Percentiles rank a stretch among this genome's conserved stretches.
Conservation (phyloP, 1,140 invertebrate genomes). For the Drosophila azteca region DNA sequence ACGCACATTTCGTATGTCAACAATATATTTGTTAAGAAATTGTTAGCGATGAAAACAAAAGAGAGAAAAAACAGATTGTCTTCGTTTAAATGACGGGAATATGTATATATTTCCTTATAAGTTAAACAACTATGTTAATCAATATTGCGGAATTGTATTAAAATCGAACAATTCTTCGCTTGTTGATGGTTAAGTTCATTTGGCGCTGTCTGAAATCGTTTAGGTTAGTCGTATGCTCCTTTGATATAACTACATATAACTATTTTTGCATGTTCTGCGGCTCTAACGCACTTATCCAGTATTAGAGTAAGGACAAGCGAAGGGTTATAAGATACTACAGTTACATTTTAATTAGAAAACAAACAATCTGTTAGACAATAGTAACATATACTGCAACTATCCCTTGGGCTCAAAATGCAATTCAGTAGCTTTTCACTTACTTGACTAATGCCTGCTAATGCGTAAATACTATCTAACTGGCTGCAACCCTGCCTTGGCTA, state of each 20-base stretch:
- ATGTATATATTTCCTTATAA: constrained; percentile 41
- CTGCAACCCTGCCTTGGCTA: constrained; percentile 58
- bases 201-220: constrained; percentile 72
- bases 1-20: neutral
- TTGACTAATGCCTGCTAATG: constrained; percentile 47
- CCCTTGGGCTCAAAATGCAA: constrained; percentile 66
- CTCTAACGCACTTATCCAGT: constrained; percentile 6
- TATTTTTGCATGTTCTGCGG: constrained; percentile 26
- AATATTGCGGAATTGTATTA: constrained; percentile 53
- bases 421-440: constrained; percentile 72
- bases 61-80: constrained; percentile 28
- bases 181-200: constrained; percentile 71
- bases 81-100: constrained; percentile 35
- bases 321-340: constrained; percentile 38
- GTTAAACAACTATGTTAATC: constrained; percentile 43
- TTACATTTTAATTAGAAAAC: constrained; percentile 47
- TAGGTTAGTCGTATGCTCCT: constrained; percentile 51
- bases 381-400: constrained; percentile 56
- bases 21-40: constrained; percentile 5
- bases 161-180: constrained; percentile 69
- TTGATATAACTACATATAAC: constrained; percentile 32
- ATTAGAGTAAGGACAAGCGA: constrained; percentile 24
- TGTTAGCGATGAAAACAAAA: constrained; percentile 3
- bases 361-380: constrained; percentile 59
- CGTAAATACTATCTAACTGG: constrained; percentile 74